Conservation (phyloP, 1,140 invertebrate genomes). For the Drosophila melanica region DNA sequence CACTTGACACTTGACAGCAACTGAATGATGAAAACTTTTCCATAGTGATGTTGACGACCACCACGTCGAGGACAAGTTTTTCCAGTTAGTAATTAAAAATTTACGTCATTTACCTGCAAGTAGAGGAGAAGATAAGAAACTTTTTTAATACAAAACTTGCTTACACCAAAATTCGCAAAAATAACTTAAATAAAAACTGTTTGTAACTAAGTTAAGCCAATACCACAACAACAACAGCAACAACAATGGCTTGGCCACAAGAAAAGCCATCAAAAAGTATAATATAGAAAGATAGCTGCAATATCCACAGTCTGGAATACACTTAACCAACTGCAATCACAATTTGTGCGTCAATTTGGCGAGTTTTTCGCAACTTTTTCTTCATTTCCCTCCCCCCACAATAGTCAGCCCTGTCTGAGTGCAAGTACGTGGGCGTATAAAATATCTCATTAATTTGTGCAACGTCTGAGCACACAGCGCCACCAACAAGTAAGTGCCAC, state of each 20-base stretch:
- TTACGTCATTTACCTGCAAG: slow-evolving; percentile 79
- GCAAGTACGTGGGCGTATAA: slow-evolving; percentile 52
- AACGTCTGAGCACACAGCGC: slow-evolving; percentile 62
- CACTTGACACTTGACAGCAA: slow-evolving; percentile 77
- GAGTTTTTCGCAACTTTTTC: slow-evolving; percentile 13
- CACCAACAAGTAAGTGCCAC: slow-evolving; percentile 52
- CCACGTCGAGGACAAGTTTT: slow-evolving; percentile 55
- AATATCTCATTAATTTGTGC: slow-evolving; percentile 79
- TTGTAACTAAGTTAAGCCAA: slow-evolving; percentile 31
- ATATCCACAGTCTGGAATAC: slow-evolving; percentile 20
- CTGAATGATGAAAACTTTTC: slow-evolving; percentile 75
- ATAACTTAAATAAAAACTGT: neutral
- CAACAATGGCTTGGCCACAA: slow-evolving; percentile 6
- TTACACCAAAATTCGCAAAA: slow-evolving; percentile 16
- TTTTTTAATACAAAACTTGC: slow-evolving; percentile 79
- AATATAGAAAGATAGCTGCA: slow-evolving; percentile 36
- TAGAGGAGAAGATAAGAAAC: slow-evolving; percentile 63
- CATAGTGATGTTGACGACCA: slow-evolving; percentile 37
- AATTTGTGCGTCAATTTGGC: slow-evolving; percentile 38
- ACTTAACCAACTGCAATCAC: slow-evolving; percentile 42
- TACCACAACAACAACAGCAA: slow-evolving; percentile 25
- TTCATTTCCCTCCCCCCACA: neutral
- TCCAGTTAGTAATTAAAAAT: slow-evolving; percentile 75
- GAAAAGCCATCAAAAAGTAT: slow-evolving; percentile 61
- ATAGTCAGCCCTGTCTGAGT: slow-evolving; percentile 29